Conservation (phyloP, 1,140 invertebrate genomes). For the Trichoplusia ni region DNA sequence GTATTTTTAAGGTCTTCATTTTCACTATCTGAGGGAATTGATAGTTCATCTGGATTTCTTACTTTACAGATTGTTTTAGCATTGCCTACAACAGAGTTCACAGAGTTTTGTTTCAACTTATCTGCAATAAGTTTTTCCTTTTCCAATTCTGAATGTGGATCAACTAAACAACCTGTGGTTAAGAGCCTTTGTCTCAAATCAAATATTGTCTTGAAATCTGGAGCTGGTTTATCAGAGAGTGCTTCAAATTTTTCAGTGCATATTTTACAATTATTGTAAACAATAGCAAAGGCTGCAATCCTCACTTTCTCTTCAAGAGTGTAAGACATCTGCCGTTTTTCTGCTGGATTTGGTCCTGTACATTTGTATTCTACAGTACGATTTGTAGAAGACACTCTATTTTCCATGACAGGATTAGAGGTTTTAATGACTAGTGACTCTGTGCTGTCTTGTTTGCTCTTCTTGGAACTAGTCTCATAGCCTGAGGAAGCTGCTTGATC, state of each 20-base stretch:
- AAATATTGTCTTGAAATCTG: constrained; percentile 79
- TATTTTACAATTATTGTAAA: constrained; percentile 74
- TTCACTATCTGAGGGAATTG: constrained; percentile 64
- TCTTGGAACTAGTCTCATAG: constrained; percentile 66
- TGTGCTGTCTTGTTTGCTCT: constrained; percentile 47
- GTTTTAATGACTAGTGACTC: constrained; percentile 44
- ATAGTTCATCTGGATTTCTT: constrained; percentile 74
- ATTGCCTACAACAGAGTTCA: no score
- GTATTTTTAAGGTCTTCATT: constrained; percentile 45
- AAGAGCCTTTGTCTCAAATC: constrained; percentile 73
- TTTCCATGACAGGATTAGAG: constrained; percentile 75
- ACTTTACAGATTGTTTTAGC: constrained; percentile 47
- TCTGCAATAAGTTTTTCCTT: no score
- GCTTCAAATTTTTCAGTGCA: constrained; percentile 72
- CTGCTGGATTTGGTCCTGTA: constrained; percentile 57
- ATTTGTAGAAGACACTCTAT: constrained; percentile 74
- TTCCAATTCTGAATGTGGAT: constrained; percentile 59
- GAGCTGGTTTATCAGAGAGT: constrained; percentile 76
- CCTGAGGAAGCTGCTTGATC: constrained; percentile 65
- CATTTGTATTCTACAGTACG: constrained; percentile 74
- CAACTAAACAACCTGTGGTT: constrained; percentile 73
- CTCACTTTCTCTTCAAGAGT: constrained; percentile 72
- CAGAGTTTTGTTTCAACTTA: no score
- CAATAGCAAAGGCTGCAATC: constrained; percentile 75
- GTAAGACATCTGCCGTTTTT: constrained; percentile 73